These are phyloP conservation scores for Metalampra italica DNA, from an alignment of 2,888 invertebrate species.

Conservation along the genomic window DNA sequence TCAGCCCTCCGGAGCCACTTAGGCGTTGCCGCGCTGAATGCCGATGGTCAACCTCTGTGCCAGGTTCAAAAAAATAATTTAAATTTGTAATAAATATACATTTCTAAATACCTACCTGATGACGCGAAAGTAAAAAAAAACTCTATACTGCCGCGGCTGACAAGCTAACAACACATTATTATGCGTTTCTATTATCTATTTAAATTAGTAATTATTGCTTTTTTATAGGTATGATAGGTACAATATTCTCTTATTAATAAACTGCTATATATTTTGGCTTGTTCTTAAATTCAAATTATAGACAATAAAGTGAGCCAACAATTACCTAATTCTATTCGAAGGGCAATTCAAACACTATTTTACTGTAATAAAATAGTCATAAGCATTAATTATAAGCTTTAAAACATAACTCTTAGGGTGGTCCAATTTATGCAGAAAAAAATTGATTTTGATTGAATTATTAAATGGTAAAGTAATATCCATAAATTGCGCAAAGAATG, in stretches of 20 bases:
- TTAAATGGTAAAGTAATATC: constrained; percentile 41
- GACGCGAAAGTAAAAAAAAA: too few relatives aligned
- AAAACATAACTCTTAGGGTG: constrained; percentile 7
- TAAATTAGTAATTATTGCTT: neutral
- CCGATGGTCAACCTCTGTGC: too few relatives aligned
- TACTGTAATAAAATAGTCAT: constrained; percentile 47
- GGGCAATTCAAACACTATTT: constrained; percentile 29
- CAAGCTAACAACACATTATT: too few relatives aligned
- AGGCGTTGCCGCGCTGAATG: too few relatives aligned
- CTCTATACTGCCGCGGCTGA: too few relatives aligned
- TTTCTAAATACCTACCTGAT: too few relatives aligned
- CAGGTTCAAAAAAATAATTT: too few relatives aligned
- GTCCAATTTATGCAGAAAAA: constrained; percentile 2
- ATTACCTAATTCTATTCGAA: constrained; percentile 25
- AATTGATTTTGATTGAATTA: constrained; percentile 33
- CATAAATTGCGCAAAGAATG: constrained; percentile 49
- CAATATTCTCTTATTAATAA: neutral
- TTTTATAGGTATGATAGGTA: neutral
- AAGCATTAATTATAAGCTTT: constrained; percentile 34
- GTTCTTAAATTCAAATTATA: constrained; percentile 49
- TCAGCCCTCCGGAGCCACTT: too few relatives aligned
- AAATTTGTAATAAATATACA: too few relatives aligned
- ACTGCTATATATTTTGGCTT: too few relatives aligned
- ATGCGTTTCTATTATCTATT: too few relatives aligned
- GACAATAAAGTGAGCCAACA: constrained; percentile 47